These are phyloP conservation scores for Mus caroli DNA, from an alignment of 2,797 vertebrate species.

Conservation along the genomic window DNA sequence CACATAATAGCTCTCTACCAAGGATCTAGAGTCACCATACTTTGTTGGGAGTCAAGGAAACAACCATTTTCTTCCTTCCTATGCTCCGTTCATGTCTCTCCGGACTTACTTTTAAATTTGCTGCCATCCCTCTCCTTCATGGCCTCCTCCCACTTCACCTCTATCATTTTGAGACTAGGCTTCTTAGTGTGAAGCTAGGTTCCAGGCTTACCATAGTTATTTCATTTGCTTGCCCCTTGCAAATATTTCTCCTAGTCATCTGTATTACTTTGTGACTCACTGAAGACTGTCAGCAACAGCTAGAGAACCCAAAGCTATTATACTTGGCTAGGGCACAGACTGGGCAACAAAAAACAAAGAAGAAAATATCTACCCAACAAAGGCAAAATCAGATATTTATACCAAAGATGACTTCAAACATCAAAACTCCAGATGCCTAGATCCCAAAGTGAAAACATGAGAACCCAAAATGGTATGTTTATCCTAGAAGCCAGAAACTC, in stretches of 20 bases:
- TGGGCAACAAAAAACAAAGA: background rate
- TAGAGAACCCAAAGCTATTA: background rate
- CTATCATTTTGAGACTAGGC: background rate
- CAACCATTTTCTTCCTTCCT: background rate
- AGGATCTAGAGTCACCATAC: background rate
- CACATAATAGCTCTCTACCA: background rate
- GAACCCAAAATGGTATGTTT: background rate
- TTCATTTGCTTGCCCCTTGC: background rate
- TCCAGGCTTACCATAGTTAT: background rate
- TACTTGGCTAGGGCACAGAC: background rate
- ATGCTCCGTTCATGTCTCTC: background rate
- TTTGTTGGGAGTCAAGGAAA: background rate
- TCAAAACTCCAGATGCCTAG: background rate
- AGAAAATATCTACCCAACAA: background rate
- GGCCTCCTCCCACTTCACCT: background rate
- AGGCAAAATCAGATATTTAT: background rate
- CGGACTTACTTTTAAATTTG: background rate
- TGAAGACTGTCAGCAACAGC: background rate
- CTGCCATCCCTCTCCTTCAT: background rate
- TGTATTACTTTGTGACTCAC: background rate
- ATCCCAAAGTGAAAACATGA: background rate
- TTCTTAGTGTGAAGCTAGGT: background rate
- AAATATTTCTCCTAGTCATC: too few species aligned
- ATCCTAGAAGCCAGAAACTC: background rate
- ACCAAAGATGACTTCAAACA: background rate